Evolutionary conservation across 2,888 invertebrate genomes (phyloP).

Genomic region (Chloromyia formosa): DNA sequence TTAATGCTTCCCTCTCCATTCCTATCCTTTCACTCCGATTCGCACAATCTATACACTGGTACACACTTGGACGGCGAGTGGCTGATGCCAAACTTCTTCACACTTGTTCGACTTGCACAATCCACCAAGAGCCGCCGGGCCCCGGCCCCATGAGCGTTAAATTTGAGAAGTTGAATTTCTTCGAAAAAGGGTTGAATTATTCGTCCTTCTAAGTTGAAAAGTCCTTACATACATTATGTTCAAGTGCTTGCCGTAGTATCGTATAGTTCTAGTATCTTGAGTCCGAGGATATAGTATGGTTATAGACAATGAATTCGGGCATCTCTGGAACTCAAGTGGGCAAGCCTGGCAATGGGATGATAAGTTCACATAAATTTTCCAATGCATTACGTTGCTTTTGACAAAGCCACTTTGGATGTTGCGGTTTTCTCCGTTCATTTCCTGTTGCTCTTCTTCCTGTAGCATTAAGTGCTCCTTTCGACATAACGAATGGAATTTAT

Average conservation of each 20-base stretch:
- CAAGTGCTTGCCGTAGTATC: neutral
- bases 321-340: constrained; percentile 15
- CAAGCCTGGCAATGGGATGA: constrained; percentile 31
- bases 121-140: neutral
- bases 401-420: constrained; percentile 41
- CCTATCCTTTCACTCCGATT: neutral
- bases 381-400: constrained; percentile 41
- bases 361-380: constrained; percentile 43
- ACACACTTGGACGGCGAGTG: neutral
- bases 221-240: constrained; percentile 38
- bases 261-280: neutral
- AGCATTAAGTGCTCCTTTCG: constrained; percentile 31
- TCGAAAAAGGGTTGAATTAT: constrained; percentile 29
- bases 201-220: constrained; percentile 19
- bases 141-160: neutral
- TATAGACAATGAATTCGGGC: constrained; percentile 14
- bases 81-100: constrained; percentile 20
- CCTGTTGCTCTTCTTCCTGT: constrained; percentile 34
- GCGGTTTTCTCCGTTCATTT: constrained; percentile 35
- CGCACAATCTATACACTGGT: constrained; percentile 13
- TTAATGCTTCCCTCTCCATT: constrained; percentile 30
- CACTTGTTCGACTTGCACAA: constrained; percentile 1
- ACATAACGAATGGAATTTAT: constrained; percentile 29
- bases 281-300: neutral
- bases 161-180: constrained; percentile 33